Base-by-base conservation (phyloP, 2,888 invertebrate genomes). In the Mythimna loreyi region DNA sequence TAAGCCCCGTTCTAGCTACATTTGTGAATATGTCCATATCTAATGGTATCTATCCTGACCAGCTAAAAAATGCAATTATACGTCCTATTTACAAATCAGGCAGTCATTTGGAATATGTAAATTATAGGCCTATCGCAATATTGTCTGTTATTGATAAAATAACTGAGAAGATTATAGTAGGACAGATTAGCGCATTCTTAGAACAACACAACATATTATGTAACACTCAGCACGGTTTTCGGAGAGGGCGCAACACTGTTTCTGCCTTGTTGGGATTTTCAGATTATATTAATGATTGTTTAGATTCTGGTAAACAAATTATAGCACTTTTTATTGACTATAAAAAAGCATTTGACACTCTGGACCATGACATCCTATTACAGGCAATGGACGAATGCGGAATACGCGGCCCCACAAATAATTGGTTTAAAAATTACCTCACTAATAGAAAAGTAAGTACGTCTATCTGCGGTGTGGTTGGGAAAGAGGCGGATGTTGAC, bases 321-420 rank as follows among this genome's bases (percentile, higher is more conserved):
- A 57, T 7, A 28, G 50, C n/a, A n/a, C n/a, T n/a, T n/a, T n/a
- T n/a, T n/a, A n/a, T n/a, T n/a, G n/a, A n/a, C n/a, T n/a, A n/a
- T 3, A 47, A 55, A 49, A 67, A 60, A 2, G 55, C 61, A 7
- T 67, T n/a, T n/a, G n/a, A 67, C 47, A 56, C 67, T 5, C 11
- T 61, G 11, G 55, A 61, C 21, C 67, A 56, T 19, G 53, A 61
- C 3, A 45, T 61, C 0, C 21, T 61, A 2, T 7, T 67, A 7
- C 49, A 63, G 23, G 53, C 53, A 0, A 69, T 64, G 63, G 63
- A 63, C 13, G 63, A 69, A 28, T 64, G 68, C 4, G 63, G 63
- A 8, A 63, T 69, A 33, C 33, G 33, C 9, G 33, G 33, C 2
- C 33, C 33, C 33, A 33, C 33, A 8, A 33, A 33, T 33, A 30